A percentile compares a stretch with the other conserved stretches of the same genome.
Conservation (phyloP, 2,888 invertebrate species). For the Autographa gamma region DNA sequence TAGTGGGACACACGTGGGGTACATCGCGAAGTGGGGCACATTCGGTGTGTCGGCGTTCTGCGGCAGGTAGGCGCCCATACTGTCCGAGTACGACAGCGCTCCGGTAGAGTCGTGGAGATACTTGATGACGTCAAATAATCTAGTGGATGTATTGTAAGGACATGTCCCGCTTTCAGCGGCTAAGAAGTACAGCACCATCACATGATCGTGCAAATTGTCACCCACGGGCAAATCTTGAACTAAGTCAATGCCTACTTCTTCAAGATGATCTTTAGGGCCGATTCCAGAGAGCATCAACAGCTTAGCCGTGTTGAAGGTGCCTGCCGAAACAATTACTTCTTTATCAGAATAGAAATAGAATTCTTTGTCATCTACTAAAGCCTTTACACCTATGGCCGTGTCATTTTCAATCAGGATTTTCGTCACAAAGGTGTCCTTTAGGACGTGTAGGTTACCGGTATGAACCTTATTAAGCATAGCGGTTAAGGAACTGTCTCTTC, state of each 20-base stretch:
- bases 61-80: slow-evolving; percentile 71
- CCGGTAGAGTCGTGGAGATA: slow-evolving; percentile 75
- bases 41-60: slow-evolving; percentile 54
- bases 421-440: slow-evolving; percentile 71
- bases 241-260: slow-evolving; percentile 65
- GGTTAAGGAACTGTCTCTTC: slow-evolving; percentile 73
- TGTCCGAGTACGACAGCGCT: slow-evolving; percentile 63
- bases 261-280: slow-evolving; percentile 72
- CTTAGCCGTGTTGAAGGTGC: slow-evolving; percentile 80
- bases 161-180: slow-evolving; percentile 76
- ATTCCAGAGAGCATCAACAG: slow-evolving; percentile 78
- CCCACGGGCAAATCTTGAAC: slow-evolving; percentile 77
- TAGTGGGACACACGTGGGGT: slow-evolving; percentile 70
- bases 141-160: slow-evolving; percentile 41
- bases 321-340: slow-evolving; percentile 78
- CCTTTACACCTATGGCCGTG: slow-evolving; percentile 70
- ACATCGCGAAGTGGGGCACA: slow-evolving; percentile 75
- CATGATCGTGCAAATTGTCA: slow-evolving; percentile 78
- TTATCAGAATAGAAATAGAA: slow-evolving; percentile 66
- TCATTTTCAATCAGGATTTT: slow-evolving; percentile 71
- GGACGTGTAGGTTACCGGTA: slow-evolving; percentile 67
- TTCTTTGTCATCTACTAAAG: slow-evolving; percentile 56
- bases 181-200: slow-evolving; percentile 74
- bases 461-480: slow-evolving; percentile 70
- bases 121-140: slow-evolving; percentile 69